Base-by-base conservation (phyloP, 2,113 vertebrate species). In the Amblyopsis rosae region DNA sequence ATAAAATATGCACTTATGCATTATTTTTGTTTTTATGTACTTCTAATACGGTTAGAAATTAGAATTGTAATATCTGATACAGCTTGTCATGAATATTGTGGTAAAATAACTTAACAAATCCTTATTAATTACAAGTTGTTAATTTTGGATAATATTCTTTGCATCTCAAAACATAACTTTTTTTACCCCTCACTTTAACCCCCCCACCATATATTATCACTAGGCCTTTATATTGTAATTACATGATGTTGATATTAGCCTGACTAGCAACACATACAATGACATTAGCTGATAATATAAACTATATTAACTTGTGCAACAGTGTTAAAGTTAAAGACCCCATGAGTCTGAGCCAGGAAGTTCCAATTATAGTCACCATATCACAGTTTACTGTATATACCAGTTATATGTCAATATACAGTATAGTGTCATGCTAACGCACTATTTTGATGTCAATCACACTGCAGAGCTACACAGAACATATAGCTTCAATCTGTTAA, bases 311-410 rank as follows among this genome's bases (percentile, higher is more conserved):
- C 58, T 71, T 75, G 63, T 49, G 41, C 35, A 47, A 81, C 65
- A 76, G 26, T 33, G 62, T 68, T 79, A 1, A 48, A 75, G 69
- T 68, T 81, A 62, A 70, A 79, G 60, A 72, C 61, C 54, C 59
- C 69, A 64, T 66, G 35, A 67, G 74, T 64, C 2, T 69, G 50
- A 76, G 77, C 69, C 58, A 58, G 12, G 45, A 16, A 41, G 17
- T 2, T 57, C 7, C 26, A 32, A 57, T 32, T 4, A 57, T 9
- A 9, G 2, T 57, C 17, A 57, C 17, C 11, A 26, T 4, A 26
- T 26, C 49, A 15, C 6, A 4, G 49, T 15, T 51, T 10, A 11
- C 3, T 51, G 4, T 51, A 51, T 51, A 51, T 51, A 12, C 49
- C 49, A 51, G 49, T 11, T 51, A 1, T 51, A 51, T 15, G 9